Conservation (phyloP, 1,140 invertebrate genomes). For the Drosophila repleta region DNA sequence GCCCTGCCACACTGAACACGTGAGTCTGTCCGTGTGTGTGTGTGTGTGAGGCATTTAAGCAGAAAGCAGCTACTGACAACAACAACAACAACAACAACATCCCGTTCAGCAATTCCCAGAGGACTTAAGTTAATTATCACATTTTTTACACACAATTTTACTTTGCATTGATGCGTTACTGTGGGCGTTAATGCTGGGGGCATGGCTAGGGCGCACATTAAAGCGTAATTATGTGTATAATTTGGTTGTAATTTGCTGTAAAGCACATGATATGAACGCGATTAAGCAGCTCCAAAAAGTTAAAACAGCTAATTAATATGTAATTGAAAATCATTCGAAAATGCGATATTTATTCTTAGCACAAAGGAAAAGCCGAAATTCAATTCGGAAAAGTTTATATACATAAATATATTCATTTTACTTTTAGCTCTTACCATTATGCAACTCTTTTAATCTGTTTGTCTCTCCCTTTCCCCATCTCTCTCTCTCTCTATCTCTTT, state of each 20-base stretch:
- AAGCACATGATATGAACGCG: slow-evolving; percentile 59
- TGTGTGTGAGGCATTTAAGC: slow-evolving; percentile 21
- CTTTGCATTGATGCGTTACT: slow-evolving; percentile 75
- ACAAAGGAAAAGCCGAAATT: no score
- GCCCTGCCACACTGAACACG: neutral
- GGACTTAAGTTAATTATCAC: slow-evolving; percentile 81
- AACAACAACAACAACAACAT: slow-evolving; percentile 14
- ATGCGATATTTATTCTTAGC: neutral
- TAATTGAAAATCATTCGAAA: slow-evolving; percentile 44
- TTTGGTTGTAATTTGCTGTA: slow-evolving; percentile 75
- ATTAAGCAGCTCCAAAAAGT: slow-evolving; percentile 65
- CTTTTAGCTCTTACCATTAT: neutral
- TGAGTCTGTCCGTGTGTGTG: neutral
- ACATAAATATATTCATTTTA: neutral
- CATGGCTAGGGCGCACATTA: slow-evolving; percentile 59
- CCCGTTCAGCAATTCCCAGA: slow-evolving; percentile 53
- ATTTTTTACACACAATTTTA: slow-evolving; percentile 82
- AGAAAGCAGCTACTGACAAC: slow-evolving; percentile 1
- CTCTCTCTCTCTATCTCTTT: neutral
- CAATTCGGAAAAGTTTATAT: no score
- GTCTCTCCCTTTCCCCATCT: neutral
- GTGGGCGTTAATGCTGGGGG: slow-evolving; percentile 8
- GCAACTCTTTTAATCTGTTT: neutral
- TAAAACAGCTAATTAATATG: slow-evolving; percentile 74
- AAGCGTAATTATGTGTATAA: slow-evolving; percentile 79